Evolutionary conservation across 2,113 vertebrate genomes (phyloP).

Genomic region (Alligator mississippiensis): DNA sequence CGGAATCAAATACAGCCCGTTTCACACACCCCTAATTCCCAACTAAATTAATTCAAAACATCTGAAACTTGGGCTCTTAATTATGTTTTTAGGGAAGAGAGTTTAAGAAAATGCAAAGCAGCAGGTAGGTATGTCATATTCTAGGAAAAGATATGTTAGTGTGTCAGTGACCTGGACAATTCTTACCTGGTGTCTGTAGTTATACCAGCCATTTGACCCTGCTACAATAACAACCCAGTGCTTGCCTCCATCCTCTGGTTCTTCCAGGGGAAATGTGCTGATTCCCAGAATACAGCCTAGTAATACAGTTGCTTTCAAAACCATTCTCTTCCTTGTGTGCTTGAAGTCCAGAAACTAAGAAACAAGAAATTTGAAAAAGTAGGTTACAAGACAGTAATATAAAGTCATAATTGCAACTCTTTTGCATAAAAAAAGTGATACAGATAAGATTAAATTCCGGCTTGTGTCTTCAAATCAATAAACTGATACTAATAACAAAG

Average conservation of each 20-base stretch:
- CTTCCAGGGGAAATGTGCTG: constrained; percentile 63
- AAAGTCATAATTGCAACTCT: neutral
- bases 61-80: neutral
- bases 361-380: constrained; percentile 32
- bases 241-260: constrained; percentile 82
- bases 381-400: neutral
- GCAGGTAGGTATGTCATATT: neutral
- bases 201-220: constrained; percentile 94
- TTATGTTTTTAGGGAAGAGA: neutral
- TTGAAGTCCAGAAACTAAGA: neutral
- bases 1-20: too few relatives aligned
- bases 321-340: constrained; percentile 72
- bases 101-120: neutral
- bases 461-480: neutral
- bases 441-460: neutral
- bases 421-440: neutral
- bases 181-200: constrained; percentile 96
- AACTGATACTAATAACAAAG: neutral
- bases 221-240: constrained; percentile 97
- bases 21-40: too few relatives aligned
- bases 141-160: neutral
- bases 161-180: neutral
- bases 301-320: constrained; percentile 52
- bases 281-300: constrained; percentile 74
- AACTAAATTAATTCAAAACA: neutral